Base-by-base conservation (phyloP, 2,888 invertebrate species). In the Erebia palarica region DNA sequence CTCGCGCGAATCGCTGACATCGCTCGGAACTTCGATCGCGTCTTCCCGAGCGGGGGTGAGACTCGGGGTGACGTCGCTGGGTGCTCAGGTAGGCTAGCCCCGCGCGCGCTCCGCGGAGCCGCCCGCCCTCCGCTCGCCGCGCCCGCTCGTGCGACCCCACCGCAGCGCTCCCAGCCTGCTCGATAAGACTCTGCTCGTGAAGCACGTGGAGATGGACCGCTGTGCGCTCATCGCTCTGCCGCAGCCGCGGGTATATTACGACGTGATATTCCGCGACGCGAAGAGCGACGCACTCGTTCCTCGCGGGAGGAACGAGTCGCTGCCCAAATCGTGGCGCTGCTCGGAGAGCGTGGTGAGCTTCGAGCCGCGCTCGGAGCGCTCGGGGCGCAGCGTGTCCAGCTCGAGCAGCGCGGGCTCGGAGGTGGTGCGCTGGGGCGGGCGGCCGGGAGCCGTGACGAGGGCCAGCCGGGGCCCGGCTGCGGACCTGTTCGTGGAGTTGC, bases 1-100 rank as follows among this genome's bases (percentile, higher is more conserved):
- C 81, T 98, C 98, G 13, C 96, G 97, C 80, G 98, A 98, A 86
- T 98, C 98, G 59, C 94, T 98, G 82, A 95, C 96, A 61, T 94
- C 95, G 76, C 88, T 95, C 77, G 94, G 93, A 90, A 96, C 96
- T 76, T 92, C 93, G 77, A 87, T 93, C 76, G 95, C 96, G 79
- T 95, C 95, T 78, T 94, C 94, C 77, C 93, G 94, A 79, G 91
- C 92, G 81, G 93, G 95, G 92, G 95, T 97, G 90, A 96, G 97
- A 91, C 95, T 97, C 84, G 96, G 96, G 82, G 95, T 96, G 85
- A 95, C 95, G 81, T 95, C 96, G 82, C 93, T 96, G 84, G 92
- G 94, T 84, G 90, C 94, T 85, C 95, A 95, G 95, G 95, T 95
- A 94, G 94, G 95, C 94, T 94, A 92, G 93, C 91, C 92, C 84